Evolutionary conservation across 2,888 invertebrate genomes (phyloP).

Genomic region (Therioaphis trifolii): DNA sequence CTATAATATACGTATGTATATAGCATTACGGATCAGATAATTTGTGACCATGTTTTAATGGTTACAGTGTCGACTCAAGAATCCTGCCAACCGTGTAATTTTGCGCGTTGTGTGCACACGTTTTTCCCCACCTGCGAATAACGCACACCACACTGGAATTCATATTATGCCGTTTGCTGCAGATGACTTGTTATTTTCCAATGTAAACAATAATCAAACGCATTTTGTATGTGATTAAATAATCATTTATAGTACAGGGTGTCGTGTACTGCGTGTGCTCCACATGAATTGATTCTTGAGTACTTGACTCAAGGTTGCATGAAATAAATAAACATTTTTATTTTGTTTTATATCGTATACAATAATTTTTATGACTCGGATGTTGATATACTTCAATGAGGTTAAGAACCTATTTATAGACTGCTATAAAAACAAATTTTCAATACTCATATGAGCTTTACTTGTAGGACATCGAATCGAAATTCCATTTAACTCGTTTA

Average conservation of each 20-base stretch:
- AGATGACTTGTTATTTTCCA: background rate
- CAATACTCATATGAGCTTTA: too few relatives aligned
- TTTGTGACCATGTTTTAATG: constrained; percentile 35
- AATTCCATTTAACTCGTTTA: constrained; percentile 1
- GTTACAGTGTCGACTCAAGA: constrained; percentile 11
- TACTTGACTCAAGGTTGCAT: background rate
- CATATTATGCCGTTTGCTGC: background rate
- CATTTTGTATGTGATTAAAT: background rate
- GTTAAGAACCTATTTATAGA: too few relatives aligned
- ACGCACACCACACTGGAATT: too few relatives aligned
- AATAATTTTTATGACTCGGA: too few relatives aligned
- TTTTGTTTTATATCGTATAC: too few relatives aligned
- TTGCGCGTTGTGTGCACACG: background rate
- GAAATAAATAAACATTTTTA: background rate
- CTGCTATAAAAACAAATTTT: too few relatives aligned
- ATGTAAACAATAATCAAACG: constrained; percentile 2
- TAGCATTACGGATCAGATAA: constrained; percentile 38
- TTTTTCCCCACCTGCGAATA: background rate
- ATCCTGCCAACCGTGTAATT: constrained; percentile 28
- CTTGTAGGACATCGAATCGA: background rate
- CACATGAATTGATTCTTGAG: background rate
- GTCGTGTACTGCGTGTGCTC: background rate
- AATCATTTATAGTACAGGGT: background rate
- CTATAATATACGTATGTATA: background rate
- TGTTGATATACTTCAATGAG: too few relatives aligned